Evolutionary conservation across 2,888 invertebrate genomes (phyloP), one percentile per base, ranked within the genome.

Genomic region (Neoaliturus tenellus): DNA sequence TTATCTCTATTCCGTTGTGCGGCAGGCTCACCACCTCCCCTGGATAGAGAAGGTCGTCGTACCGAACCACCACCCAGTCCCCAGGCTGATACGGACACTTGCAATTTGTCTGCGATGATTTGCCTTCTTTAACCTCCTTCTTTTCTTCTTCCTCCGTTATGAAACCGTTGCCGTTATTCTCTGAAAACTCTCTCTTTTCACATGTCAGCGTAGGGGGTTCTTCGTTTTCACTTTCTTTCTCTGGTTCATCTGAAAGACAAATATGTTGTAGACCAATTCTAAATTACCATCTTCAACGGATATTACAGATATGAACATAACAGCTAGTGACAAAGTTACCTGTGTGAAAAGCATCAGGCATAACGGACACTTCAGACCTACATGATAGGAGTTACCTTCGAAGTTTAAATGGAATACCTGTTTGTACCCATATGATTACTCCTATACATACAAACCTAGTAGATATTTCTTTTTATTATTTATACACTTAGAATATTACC

Each of bases 11-110:
- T 2, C 78, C 78, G 55, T 78, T 78, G 55, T 20, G 4, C 20
- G 78, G 78, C 8, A 78, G 55, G 25, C 78, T 78, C 4, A 78
- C 35, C 20, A 78, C 78, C 23, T 78, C 78, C 6, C 78, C 78
- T 33, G 78, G 78, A 23, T 78, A 78, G n/a, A 78, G 35, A 1
- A 78, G 55, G 17, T 78, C 78, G 55, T 78, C 78, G 35, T 78
- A 78, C 6, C 78, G 78, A 10, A 78, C 78, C 23, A 78, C 78
- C 1, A 78, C 78, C 78, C 78, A 78, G 23, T 78, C 78, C 8
- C 78, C 78, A 1, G 78, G 78, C 55, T 78, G 78, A 35, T 78
- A 78, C 33, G 48, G 48, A 23, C 33, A 1, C 31, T 51, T 78
- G 31, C 48, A 78, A 25, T 55, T 51, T 23, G 20, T 55, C 44